Conservation (phyloP, 2,888 invertebrate genomes). For the Tiliacea citrago region DNA sequence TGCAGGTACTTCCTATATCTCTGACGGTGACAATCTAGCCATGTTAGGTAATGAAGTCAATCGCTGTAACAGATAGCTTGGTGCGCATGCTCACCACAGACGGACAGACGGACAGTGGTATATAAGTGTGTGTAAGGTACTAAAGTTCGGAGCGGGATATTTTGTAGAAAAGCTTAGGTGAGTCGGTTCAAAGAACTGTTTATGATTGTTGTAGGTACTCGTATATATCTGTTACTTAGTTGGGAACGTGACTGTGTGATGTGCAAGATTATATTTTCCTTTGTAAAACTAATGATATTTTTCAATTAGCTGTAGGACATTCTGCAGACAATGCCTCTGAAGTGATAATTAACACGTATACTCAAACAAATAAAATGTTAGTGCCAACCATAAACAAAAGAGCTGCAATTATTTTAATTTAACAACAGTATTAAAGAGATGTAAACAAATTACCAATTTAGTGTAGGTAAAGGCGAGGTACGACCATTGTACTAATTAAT, state of each 20-base stretch:
- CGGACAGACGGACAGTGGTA: slow-evolving; percentile 15
- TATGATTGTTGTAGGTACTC: not conserved
- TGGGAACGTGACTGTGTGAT: not conserved
- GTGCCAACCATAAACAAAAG: slow-evolving; percentile 16
- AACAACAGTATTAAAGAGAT: slow-evolving; percentile 23
- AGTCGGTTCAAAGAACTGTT: slow-evolving; percentile 29
- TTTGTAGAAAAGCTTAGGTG: not conserved
- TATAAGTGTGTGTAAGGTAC: slow-evolving; percentile 32
- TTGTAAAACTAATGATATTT: not conserved
- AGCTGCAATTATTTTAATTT: slow-evolving; percentile 20
- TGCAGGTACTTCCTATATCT: slow-evolving; percentile 2
- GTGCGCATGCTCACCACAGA: not conserved
- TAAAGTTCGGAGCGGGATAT: slow-evolving; percentile 29
- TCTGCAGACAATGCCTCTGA: not conserved
- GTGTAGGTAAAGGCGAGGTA: slow-evolving; percentile 1
- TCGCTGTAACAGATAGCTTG: slow-evolving; percentile 36
- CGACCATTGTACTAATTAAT: slow-evolving; percentile 31
- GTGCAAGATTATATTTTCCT: not conserved
- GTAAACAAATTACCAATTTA: slow-evolving; percentile 15
- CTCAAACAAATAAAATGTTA: not conserved
- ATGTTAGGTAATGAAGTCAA: slow-evolving; percentile 40
- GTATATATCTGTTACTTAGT: not conserved
- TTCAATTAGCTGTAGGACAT: not conserved
- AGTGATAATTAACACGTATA: not conserved
- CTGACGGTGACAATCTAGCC: slow-evolving; percentile 20